Evolutionary conservation across 1,140 invertebrate genomes (phyloP).

Genomic region (Zelostemma sp.): DNA sequence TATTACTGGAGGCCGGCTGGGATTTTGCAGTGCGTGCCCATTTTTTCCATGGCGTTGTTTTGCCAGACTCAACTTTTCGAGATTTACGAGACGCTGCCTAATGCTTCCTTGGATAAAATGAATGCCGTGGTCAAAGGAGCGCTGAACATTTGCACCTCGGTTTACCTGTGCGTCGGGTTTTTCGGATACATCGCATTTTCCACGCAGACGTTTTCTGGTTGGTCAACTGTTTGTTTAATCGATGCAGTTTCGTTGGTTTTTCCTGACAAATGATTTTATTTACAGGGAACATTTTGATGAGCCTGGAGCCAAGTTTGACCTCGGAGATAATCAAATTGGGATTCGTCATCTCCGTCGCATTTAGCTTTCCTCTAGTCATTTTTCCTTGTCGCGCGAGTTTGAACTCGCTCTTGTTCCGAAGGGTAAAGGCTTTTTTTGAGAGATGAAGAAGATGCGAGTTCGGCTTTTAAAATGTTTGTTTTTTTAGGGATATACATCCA

Average conservation of each 20-base stretch:
- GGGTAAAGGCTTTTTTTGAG: no score
- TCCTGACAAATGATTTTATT: conserved; percentile 27
- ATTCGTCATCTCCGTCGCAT: conserved; percentile 93
- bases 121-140: conserved; percentile 88
- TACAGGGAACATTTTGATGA: conserved; percentile 91
- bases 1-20: conserved; percentile 88
- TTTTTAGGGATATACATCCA: conserved; percentile 58
- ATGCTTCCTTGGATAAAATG: conserved; percentile 90
- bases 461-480: no score
- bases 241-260: neutral
- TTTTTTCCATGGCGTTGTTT: conserved; percentile 94
- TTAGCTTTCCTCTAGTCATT: conserved; percentile 96
- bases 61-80: conserved; percentile 98
- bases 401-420: conserved; percentile 90
- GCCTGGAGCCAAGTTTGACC: conserved; percentile 82
- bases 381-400: conserved; percentile 96
- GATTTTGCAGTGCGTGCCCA: conserved; percentile 91
- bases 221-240: conserved; percentile 54
- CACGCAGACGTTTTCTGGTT: conserved; percentile 80
- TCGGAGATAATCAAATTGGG: conserved; percentile 93
- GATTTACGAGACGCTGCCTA: conserved; percentile 91
- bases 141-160: conserved; percentile 91
- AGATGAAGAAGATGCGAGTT: no score
- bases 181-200: conserved; percentile 96
- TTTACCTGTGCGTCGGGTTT: conserved; percentile 89